Percentiles rank a stretch among this genome's conserved stretches.
Evolutionary conservation across 92 coral and sea anemone genomes (phyloP).

Genomic region (Porites evermanni): DNA sequence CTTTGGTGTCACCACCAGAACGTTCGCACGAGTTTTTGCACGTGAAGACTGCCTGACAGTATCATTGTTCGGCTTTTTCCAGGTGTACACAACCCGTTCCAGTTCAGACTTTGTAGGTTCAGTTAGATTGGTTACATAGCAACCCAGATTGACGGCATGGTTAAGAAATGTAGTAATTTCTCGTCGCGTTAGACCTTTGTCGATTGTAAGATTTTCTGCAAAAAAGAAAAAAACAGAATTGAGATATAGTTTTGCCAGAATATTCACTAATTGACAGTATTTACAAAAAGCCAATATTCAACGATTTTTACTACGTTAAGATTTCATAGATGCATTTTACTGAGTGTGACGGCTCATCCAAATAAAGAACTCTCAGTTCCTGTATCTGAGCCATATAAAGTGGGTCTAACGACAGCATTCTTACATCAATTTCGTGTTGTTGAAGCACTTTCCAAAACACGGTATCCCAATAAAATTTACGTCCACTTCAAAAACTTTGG

Average conservation of each 20-base stretch:
- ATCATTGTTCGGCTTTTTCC: constrained; percentile 4
- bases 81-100: not conserved
- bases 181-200: constrained; percentile 20
- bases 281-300: no score
- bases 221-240: not conserved
- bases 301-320: no score
- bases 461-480: no score
- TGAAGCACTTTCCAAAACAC: no score
- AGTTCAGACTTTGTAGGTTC: not conserved
- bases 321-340: no score
- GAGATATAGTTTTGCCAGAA: not conserved
- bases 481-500: no score
- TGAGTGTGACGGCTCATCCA: no score
- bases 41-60: not conserved
- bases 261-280: no score
- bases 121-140: constrained; percentile 25
- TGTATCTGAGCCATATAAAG: no score
- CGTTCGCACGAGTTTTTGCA: not conserved
- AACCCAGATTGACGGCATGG: constrained; percentile 27
- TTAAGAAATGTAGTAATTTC: constrained; percentile 20
- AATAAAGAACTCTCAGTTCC: no score
- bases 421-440: no score
- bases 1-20: constrained; percentile 31
- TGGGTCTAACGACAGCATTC: no score
- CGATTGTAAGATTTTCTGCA: constrained; percentile 22